A percentile compares a stretch with the other conserved stretches of the same genome.
Conservation (phyloP, 2,888 invertebrate species). For the Cheilosia grossa region DNA sequence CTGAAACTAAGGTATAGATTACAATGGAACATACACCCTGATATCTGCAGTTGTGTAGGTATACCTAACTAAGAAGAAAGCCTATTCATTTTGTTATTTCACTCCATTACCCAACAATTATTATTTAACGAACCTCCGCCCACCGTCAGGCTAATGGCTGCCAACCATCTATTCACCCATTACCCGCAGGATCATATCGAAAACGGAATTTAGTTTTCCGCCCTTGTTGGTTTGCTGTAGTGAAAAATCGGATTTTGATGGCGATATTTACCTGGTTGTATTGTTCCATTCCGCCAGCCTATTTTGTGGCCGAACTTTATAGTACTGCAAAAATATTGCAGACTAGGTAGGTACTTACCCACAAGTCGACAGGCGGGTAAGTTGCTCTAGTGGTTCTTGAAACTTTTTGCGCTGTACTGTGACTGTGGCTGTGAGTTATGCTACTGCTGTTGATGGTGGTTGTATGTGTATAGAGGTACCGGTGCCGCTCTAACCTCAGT, state of each 20-base stretch:
- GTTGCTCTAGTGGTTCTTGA: constrained; percentile 53
- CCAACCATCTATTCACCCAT: constrained; percentile 27
- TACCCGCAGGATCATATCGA: constrained; percentile 25
- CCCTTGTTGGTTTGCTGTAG: constrained; percentile 11
- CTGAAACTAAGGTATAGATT: neutral
- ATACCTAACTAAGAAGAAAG: neutral
- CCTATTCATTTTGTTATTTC: neutral
- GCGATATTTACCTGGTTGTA: constrained; percentile 48
- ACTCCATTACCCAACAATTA: constrained; percentile 25
- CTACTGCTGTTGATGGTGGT: constrained; percentile 5
- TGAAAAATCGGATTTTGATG: constrained; percentile 34
- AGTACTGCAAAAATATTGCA: constrained; percentile 39
- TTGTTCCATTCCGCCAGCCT: constrained; percentile 44
- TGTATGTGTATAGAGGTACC: neutral
- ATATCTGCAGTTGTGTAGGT: neutral
- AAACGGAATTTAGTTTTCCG: neutral
- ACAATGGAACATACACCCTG: neutral
- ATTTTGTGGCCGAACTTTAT: constrained; percentile 37
- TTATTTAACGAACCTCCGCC: constrained; percentile 21
- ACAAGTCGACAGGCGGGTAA: constrained; percentile 19
- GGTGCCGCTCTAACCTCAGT: constrained; percentile 47
- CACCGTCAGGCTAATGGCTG: neutral
- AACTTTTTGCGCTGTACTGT: constrained; percentile 44
- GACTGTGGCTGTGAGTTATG: constrained; percentile 10
- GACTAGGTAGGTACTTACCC: constrained; percentile 27